phyloP scores from a whole-genome alignment of 1,140 invertebrate species.

The Arctopsyche grandis region DNA sequence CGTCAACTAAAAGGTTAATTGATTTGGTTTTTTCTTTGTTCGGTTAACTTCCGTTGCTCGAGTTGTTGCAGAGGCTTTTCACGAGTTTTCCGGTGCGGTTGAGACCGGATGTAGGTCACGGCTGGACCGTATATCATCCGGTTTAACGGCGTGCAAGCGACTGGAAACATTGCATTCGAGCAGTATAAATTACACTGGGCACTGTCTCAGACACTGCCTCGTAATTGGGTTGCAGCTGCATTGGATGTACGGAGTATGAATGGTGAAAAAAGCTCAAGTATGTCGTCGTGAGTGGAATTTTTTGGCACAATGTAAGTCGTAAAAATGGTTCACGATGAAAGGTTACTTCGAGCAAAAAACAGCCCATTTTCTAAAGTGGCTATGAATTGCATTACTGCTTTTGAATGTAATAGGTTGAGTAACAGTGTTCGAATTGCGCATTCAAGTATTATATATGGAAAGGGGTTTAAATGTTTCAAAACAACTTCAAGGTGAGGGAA shows the following conservation, averaged over 20 bases:
- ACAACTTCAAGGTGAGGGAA: too few species aligned
- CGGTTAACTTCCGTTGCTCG: not conserved
- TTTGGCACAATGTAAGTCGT: too few species aligned
- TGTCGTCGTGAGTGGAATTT: too few species aligned
- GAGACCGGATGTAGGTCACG: conserved; percentile 28
- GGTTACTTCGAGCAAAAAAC: too few species aligned
- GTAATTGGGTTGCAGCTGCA: not conserved
- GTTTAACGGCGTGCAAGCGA: conserved; percentile 2
- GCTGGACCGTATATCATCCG: conserved; percentile 21
- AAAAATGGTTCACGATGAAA: too few species aligned
- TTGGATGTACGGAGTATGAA: not conserved
- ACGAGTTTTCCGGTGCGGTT: not conserved
- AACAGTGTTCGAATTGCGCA: too few species aligned
- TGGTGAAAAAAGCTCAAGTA: not conserved
- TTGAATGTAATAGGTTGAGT: too few species aligned
- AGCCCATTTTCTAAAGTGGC: too few species aligned
- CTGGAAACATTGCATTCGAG: conserved; percentile 15
- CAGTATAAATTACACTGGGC: conserved; percentile 21
- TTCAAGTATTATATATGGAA: too few species aligned
- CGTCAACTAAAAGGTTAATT: too few species aligned
- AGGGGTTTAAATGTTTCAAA: too few species aligned
- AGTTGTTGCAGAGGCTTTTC: not conserved
- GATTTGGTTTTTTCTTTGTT: not conserved
- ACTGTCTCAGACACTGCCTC: not conserved
- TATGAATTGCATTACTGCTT: too few species aligned